A percentile compares a stretch with the other conserved stretches of the same genome.
These are phyloP conservation scores for Adelognathus sp. DNA, from an alignment of 2,888 invertebrate genomes.

Conservation along the genomic window DNA sequence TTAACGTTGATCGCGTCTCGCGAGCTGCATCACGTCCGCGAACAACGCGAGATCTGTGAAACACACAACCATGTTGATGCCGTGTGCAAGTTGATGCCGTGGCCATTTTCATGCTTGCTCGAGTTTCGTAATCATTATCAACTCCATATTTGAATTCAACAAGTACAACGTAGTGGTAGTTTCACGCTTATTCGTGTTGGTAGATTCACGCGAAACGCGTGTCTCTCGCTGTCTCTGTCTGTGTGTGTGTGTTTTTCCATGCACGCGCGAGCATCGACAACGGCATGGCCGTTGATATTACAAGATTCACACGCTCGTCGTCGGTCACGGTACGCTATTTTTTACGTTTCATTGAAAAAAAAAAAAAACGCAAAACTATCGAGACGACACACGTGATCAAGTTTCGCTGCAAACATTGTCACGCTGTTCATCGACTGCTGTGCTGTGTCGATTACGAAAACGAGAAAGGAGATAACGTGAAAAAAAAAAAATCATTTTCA, in stretches of 20 bases:
- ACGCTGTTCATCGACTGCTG: background rate
- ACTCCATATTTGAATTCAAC: conserved; percentile 80
- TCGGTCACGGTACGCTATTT: background rate
- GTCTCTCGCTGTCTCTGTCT: background rate
- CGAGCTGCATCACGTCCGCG: no score
- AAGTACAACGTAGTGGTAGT: conserved; percentile 74
- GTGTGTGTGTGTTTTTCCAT: no score
- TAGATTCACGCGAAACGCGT: conserved; percentile 19
- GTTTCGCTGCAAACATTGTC: background rate
- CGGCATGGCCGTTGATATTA: background rate
- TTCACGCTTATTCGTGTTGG: conserved; percentile 13
- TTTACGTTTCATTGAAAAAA: background rate
- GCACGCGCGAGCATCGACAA: background rate
- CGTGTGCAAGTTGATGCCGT: conserved; percentile 77
- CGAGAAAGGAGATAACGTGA: background rate
- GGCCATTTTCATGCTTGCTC: conserved; percentile 80
- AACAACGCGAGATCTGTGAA: conserved; percentile 3
- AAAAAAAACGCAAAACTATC: no score
- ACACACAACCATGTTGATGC: conserved; percentile 73
- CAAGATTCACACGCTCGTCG: background rate
- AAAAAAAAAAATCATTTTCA: background rate
- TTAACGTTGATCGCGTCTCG: no score
- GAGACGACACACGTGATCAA: conserved; percentile 10
- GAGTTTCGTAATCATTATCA: conserved; percentile 81
- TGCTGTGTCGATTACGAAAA: background rate